Conservation (phyloP, 2,797 vertebrate genomes). For the Girardinus metallicus region DNA sequence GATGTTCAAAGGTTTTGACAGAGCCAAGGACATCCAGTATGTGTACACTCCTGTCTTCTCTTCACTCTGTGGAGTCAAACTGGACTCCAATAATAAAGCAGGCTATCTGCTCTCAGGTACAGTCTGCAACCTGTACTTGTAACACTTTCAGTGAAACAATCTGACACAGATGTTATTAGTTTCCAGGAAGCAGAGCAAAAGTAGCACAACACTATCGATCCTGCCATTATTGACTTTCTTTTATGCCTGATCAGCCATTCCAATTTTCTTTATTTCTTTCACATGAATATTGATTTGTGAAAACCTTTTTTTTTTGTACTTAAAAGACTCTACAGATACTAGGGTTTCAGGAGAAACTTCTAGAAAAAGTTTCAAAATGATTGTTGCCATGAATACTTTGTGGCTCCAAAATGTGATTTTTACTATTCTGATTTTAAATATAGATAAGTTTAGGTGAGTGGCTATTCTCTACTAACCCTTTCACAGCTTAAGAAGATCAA, state of each 20-base stretch:
- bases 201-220: neutral
- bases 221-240: neutral
- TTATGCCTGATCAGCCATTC: neutral
- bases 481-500: neutral
- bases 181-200: neutral
- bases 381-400: neutral
- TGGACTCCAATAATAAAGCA: slow-evolving; percentile 90
- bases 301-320: neutral
- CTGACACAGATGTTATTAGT: neutral
- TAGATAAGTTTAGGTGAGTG: neutral
- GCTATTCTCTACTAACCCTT: neutral
- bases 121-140: neutral
- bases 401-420: neutral
- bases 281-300: neutral
- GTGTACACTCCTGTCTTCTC: slow-evolving; percentile 91
- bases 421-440: neutral
- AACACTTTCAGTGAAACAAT: slow-evolving; percentile 2
- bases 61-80: slow-evolving; percentile 89
- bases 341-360: neutral
- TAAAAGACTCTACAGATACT: neutral
- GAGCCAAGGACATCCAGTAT: slow-evolving; percentile 89
- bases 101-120: slow-evolving; percentile 95
- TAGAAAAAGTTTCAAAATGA: neutral
- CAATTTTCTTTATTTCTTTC: neutral
- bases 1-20: slow-evolving; percentile 97